Percentiles rank a stretch among this genome's conserved stretches.
These are phyloP conservation scores for Cyanoderma ruficeps DNA, from an alignment of 2,113 vertebrate species.

Conservation along the genomic window DNA sequence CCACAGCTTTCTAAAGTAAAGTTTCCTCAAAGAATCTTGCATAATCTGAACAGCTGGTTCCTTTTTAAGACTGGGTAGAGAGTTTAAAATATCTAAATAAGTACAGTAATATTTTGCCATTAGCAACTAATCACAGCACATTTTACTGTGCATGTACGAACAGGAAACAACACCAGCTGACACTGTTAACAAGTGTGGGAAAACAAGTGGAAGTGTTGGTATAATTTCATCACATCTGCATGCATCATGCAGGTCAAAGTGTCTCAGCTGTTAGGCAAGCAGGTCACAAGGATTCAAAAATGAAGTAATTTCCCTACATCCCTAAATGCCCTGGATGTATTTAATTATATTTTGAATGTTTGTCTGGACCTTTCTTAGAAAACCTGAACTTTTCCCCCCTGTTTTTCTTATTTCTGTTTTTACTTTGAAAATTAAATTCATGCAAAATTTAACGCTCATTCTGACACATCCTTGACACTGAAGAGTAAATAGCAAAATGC, in stretches of 20 bases:
- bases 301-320: neutral
- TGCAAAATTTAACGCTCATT: neutral
- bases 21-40: neutral
- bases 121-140: neutral
- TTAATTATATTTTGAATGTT: neutral
- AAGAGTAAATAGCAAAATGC: neutral
- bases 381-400: neutral
- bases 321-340: neutral
- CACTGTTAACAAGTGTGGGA: neutral
- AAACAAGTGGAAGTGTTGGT: neutral
- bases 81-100: neutral
- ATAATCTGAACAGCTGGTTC: neutral
- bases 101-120: neutral
- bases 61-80: neutral
- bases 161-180: neutral
- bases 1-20: neutral
- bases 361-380: neutral
- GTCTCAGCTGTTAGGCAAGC: neutral
- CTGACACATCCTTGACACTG: neutral
- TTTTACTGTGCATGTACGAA: neutral
- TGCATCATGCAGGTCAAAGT: neutral
- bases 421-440: neutral
- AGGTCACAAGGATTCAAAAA: neutral
- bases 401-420: neutral
- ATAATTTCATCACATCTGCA: neutral